Evolutionary conservation across 2,888 invertebrate genomes (phyloP).

Genomic region (Arenicola marina): DNA sequence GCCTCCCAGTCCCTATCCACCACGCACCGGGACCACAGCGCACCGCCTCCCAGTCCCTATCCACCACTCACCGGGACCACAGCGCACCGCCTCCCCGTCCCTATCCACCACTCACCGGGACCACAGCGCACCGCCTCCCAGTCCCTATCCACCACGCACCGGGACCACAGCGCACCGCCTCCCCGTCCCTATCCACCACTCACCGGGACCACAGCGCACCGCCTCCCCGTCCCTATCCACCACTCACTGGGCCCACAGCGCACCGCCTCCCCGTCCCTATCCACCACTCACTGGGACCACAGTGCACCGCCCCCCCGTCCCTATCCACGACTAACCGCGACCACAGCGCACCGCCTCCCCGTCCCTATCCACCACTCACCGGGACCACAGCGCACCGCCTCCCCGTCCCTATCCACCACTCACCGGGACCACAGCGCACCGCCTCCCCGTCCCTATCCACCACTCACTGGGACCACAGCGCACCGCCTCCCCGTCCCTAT

Average conservation of each 20-base stretch:
- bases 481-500: constrained; percentile 61
- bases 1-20: constrained; percentile 60
- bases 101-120: constrained; percentile 56
- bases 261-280: constrained; percentile 61
- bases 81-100: constrained; percentile 60
- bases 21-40: constrained; percentile 59
- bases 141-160: constrained; percentile 57
- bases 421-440: constrained; percentile 61
- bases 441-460: constrained; percentile 60
- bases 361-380: constrained; percentile 44
- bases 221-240: constrained; percentile 60
- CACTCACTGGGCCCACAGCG: constrained; percentile 60
- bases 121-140: constrained; percentile 61
- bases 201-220: constrained; percentile 61
- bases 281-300: constrained; percentile 57
- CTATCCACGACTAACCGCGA: constrained; percentile 61
- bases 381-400: constrained; percentile 60
- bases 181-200: constrained; percentile 57
- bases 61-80: constrained; percentile 57
- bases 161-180: constrained; percentile 60
- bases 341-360: too few species aligned
- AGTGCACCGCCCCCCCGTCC: constrained; percentile 60
- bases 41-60: constrained; percentile 61
- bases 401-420: constrained; percentile 57
- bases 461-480: constrained; percentile 59